These are phyloP conservation scores for Eudyptes chrysolophus DNA, from an alignment of 2,113 vertebrate species.

Conservation along the genomic window DNA sequence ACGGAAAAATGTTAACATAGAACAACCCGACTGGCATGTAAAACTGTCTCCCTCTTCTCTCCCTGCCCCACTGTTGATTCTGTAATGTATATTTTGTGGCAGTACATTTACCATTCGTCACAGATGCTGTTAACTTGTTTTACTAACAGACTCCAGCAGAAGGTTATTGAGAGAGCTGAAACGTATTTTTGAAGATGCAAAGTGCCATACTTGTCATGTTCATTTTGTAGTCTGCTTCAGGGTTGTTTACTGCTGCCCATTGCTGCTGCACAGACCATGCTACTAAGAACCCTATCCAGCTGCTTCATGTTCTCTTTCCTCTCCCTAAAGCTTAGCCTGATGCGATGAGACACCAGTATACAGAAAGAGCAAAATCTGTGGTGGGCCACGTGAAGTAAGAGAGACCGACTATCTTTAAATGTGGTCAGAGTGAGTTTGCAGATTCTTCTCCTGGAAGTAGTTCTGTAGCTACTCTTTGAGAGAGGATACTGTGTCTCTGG, in stretches of 20 bases:
- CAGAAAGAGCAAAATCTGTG: background rate
- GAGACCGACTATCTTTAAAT: background rate
- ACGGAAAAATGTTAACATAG: accelerated
- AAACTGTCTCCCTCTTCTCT: background rate
- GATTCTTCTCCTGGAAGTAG: background rate
- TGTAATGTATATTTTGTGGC: background rate
- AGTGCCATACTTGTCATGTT: background rate
- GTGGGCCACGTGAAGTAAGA: background rate
- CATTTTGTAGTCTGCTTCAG: background rate
- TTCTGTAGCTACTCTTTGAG: background rate
- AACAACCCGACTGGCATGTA: too few species aligned
- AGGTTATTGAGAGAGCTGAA: background rate
- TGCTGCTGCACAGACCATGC: background rate
- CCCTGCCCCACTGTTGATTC: background rate
- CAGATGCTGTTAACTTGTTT: background rate
- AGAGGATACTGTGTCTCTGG: background rate
- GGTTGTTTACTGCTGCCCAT: background rate
- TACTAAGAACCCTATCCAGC: background rate
- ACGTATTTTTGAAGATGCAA: background rate
- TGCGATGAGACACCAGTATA: accelerated
- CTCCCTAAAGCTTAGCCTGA: background rate
- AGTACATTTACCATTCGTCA: background rate
- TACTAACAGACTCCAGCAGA: background rate
- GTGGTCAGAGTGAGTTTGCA: background rate
- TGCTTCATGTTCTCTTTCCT: background rate